Percentiles rank a stretch among this genome's conserved stretches.
Evolutionary conservation across 2,888 invertebrate species (phyloP).

Genomic region (Marasmarcha lunaedactyla): DNA sequence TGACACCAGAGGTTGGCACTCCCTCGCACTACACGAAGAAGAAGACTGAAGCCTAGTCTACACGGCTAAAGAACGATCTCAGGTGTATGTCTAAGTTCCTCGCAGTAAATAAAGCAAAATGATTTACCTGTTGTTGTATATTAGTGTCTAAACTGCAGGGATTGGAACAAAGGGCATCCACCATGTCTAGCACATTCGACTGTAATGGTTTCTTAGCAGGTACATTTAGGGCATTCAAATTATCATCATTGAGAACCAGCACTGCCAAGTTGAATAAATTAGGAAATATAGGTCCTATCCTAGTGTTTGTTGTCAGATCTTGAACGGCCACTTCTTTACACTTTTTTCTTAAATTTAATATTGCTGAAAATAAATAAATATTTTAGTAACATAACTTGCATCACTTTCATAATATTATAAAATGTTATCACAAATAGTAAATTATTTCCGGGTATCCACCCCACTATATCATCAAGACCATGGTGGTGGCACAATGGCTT

Average conservation of each 20-base stretch:
- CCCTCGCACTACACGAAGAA: too few relatives aligned
- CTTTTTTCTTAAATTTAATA: slow-evolving; percentile 63
- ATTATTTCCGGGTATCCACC: too few relatives aligned
- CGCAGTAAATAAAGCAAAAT: too few relatives aligned
- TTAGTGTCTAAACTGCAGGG: slow-evolving; percentile 67
- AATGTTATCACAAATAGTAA: too few relatives aligned
- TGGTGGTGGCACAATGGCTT: too few relatives aligned
- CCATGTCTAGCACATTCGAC: slow-evolving; percentile 63
- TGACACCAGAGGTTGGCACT: too few relatives aligned
- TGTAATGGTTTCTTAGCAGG: slow-evolving; percentile 57
- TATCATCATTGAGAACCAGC: slow-evolving; percentile 69
- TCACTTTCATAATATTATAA: not conserved
- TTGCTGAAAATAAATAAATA: slow-evolving; percentile 29
- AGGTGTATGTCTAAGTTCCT: too few relatives aligned
- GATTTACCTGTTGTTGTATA: slow-evolving; percentile 65
- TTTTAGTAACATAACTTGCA: not conserved
- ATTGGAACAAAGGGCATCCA: slow-evolving; percentile 70
- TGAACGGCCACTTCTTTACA: slow-evolving; percentile 65
- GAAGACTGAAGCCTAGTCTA: too few relatives aligned
- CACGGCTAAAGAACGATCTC: too few relatives aligned
- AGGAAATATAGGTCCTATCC: slow-evolving; percentile 71
- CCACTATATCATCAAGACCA: too few relatives aligned
- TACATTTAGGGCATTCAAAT: slow-evolving; percentile 55
- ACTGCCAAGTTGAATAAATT: slow-evolving; percentile 73
- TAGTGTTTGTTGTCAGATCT: slow-evolving; percentile 67